Percentiles rank a stretch among this genome's conserved stretches.
Conservation (phyloP, 2,797 vertebrate genomes). For the Protonibea diacanthus region DNA sequence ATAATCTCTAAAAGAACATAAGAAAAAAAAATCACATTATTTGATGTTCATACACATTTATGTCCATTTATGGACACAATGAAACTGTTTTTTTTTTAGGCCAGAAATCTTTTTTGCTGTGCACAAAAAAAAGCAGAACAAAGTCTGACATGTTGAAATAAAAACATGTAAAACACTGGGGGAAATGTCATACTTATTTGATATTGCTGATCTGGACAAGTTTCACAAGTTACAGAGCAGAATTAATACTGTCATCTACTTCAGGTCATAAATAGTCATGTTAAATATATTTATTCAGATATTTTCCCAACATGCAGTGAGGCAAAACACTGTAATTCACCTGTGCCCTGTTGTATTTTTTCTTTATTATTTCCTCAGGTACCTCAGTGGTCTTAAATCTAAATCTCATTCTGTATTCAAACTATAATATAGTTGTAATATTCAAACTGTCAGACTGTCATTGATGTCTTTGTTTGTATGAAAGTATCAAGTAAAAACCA, state of each 20-base stretch:
- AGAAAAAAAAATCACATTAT: neutral
- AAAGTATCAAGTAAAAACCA: neutral
- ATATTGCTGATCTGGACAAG: neutral
- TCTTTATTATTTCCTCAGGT: neutral
- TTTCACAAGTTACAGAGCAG: neutral
- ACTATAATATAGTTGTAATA: too few relatives aligned
- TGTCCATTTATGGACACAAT: neutral
- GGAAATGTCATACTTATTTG: neutral
- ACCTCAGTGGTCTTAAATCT: neutral
- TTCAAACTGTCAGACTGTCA: neutral
- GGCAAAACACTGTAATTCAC: neutral
- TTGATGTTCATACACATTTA: neutral
- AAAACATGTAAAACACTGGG: neutral
- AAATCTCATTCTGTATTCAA: neutral
- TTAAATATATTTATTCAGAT: neutral
- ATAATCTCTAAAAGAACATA: neutral
- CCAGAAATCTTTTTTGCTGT: neutral
- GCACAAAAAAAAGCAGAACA: neutral
- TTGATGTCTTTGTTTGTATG: neutral
- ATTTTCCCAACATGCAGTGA: neutral
- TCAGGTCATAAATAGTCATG: neutral
- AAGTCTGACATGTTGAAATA: neutral
- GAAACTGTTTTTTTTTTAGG: neutral
- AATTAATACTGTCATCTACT: neutral
- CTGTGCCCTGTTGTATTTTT: neutral